Base-by-base conservation (phyloP, 2,113 vertebrate genomes). In the Chroicocephalus ridibundus region DNA sequence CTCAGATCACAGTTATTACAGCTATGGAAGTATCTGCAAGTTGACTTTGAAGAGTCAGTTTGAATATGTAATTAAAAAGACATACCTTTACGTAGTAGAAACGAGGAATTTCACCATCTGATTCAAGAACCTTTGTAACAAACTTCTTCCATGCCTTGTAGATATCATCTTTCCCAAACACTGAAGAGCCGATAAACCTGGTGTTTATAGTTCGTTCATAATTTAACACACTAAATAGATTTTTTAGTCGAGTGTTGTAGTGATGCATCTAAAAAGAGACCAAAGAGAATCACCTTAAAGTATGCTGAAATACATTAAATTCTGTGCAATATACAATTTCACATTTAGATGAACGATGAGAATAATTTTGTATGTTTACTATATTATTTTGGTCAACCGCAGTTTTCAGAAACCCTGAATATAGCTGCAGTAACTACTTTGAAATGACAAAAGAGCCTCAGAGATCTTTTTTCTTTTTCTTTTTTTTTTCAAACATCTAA, bases 61-160 rank as follows among this genome's bases (percentile, higher is more conserved):
- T 57, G 47, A 87, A 36, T 11, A 32, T 15, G 3, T 19, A 58
- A 90, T 62, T 61, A 69, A 57, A 84, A 80, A 79, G 54, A 98
- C 99, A 40, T 90, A 99, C 99, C 99, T 99, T 99, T 13, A 99
- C 99, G 61, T 99, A 99, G 96, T 99, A 99, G 54, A 99, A 98
- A 4, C 84, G 97, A 36, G 97, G 97, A 9, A 70, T 82, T 9
- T 90, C 64, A 71, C 21, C 57, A 76, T 31, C 88, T 29, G 94
- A 85, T 31, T 96, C 88, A 40, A 97, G 96, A 51, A 98, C 54
- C 21, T 98, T 97, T 77, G 85, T 94, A 44, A 97, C 97, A 52
- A 99, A 98, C 47, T 97, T 93, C 55, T 94, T 90, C 97, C 99
- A 98, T 24, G 86, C 95, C 68, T 90, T 97, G 96, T 99, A 98